Base-by-base conservation (phyloP, 2,797 vertebrate species). In the Holocentrus rufus region DNA sequence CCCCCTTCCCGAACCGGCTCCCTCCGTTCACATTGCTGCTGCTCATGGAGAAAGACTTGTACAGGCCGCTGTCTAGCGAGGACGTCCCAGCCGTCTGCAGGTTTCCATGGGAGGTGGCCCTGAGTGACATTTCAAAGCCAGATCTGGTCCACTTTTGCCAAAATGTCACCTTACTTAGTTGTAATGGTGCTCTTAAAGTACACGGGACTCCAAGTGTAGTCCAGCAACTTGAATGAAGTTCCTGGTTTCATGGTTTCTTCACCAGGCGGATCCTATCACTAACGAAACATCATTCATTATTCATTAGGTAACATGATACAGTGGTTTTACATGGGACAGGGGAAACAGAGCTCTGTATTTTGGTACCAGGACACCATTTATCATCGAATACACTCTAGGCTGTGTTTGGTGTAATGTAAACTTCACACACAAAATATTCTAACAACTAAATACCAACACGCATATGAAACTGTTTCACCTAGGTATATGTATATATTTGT, bases 41-140 rank as follows among this genome's bases (percentile, higher is more conserved):
- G 91, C 93, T 93, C 79, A 88, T 72, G 46, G 92, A 93, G 72
- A 92, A 70, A 0, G 93, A 89, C 77, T 87, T 92, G 76, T 56
- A 91, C 25, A 85, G 47, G 9, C 86, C 46, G 42, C 82, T 78
- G 23, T 93, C 93, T 22, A 85, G 7, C 1, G 85, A 77, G 2
- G 80, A 53, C 71, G 47, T 90, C 64, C 83, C 77, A 0, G 79
- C 68, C 7, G 79, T 57, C 83, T 89, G 92, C 63, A 95, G 90
- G 85, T 94, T 91, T 0, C 85, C 77, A 52, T 94, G 92, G 56
- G 94, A 95, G 14, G 89, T 92, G 20, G 92, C 84, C 80, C 91
- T 85, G 68, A 95, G 83, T 0, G 90, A 86, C 93, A 95, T 95
- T 25, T 76, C 62, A 10, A 56, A 42, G 36, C 27, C 64, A 15